Percentiles rank a stretch among this genome's conserved stretches.
Evolutionary conservation across 2,888 invertebrate genomes (phyloP).

Genomic region (Andrena chrysosceles): DNA sequence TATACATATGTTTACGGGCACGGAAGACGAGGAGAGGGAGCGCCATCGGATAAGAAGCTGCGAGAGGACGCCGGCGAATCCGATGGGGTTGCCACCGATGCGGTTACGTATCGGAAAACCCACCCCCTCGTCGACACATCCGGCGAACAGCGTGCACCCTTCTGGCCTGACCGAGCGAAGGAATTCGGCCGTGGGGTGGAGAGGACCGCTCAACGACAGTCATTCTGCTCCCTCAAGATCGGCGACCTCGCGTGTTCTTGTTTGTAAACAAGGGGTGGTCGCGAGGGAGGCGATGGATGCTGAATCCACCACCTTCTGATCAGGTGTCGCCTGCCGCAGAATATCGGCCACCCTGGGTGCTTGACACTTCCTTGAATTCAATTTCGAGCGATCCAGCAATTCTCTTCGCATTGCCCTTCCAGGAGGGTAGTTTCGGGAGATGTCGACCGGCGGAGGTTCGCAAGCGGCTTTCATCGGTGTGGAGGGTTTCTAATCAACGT

Average conservation of each 20-base stretch:
- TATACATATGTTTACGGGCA: conserved; percentile 77
- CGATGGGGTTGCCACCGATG: conserved; percentile 53
- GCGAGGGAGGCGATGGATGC: conserved; percentile 1
- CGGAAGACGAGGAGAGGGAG: conserved; percentile 62
- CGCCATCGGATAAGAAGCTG: conserved; percentile 61
- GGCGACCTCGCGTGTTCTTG: conserved; percentile 61
- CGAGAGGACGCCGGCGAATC: conserved; percentile 42
- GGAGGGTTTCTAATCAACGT: conserved; percentile 35
- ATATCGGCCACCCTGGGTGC: neutral
- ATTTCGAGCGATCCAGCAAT: neutral
- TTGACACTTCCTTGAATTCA: neutral
- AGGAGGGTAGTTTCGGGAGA: neutral
- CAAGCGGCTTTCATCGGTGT: neutral
- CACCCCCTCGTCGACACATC: conserved; percentile 55
- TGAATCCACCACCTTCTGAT: conserved; percentile 34
- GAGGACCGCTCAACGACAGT: conserved; percentile 42
- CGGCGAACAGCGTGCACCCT: conserved; percentile 53
- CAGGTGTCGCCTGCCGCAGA: conserved; percentile 20
- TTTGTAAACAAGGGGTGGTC: conserved; percentile 63
- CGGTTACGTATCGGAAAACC: conserved; percentile 70
- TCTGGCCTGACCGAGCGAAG: conserved; percentile 34
- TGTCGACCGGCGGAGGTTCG: neutral
- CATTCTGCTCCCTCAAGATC: conserved; percentile 60
- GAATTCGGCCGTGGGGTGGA: conserved; percentile 58
- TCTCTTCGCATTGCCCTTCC: neutral